Conservation (phyloP, 2,113 vertebrate genomes). For the Amblyopsis rosae region DNA sequence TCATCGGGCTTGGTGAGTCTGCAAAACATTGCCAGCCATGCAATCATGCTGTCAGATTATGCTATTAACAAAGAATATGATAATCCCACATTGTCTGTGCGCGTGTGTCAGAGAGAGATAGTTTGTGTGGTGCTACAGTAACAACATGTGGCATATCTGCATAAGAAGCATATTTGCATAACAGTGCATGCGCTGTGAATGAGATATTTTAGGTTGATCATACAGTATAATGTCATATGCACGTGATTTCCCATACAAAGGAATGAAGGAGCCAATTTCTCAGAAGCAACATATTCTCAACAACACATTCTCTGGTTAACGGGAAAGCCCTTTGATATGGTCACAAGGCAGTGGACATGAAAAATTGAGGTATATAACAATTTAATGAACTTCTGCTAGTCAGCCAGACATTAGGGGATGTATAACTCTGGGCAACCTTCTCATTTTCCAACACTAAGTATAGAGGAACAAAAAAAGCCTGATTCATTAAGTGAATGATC, state of each 20-base stretch:
- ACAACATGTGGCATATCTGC: constrained; percentile 18
- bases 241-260: constrained; percentile 4
- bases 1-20: constrained; percentile 33
- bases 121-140: background rate
- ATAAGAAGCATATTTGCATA: background rate
- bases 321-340: constrained; percentile 1
- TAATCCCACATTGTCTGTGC: constrained; percentile 27
- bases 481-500: constrained; percentile 16
- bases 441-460: constrained; percentile 30
- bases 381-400: constrained; percentile 10
- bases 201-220: too few relatives aligned
- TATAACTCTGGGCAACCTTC: constrained; percentile 11
- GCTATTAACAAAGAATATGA: constrained; percentile 40
- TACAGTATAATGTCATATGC: background rate
- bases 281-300: background rate
- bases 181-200: background rate
- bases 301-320: background rate
- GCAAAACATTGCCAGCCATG: constrained; percentile 38
- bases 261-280: background rate
- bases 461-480: constrained; percentile 32
- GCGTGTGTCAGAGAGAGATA: constrained; percentile 7
- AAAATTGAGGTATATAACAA: background rate
- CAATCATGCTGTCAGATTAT: constrained; percentile 38
- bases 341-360: background rate
- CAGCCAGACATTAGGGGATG: background rate